Conservation (phyloP, 2,113 vertebrate species). For the Mastomys coucha region DNA sequence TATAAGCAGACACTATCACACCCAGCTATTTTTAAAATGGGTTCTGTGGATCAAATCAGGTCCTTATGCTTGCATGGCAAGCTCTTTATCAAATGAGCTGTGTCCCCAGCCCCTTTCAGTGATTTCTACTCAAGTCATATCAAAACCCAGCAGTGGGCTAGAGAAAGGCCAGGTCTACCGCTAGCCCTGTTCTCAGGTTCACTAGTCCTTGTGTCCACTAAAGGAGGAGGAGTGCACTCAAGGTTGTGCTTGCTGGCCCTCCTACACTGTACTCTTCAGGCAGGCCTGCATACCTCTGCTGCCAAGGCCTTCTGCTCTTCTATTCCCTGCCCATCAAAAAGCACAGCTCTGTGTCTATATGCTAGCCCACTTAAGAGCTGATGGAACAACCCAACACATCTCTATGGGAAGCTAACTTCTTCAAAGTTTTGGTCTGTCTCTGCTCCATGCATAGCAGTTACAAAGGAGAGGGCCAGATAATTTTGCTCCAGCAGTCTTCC, state of each 20-base stretch:
- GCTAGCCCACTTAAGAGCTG: neutral
- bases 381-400: neutral
- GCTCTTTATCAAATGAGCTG: neutral
- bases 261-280: neutral
- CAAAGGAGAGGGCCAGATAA: neutral
- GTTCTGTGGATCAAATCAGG: neutral
- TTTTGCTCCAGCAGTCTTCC: no score
- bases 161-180: neutral
- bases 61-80: neutral
- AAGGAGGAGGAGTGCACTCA: neutral
- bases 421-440: neutral
- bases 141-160: neutral
- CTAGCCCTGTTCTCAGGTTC: neutral
- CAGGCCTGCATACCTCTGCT: neutral
- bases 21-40: neutral
- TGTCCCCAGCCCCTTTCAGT: neutral
- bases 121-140: neutral
- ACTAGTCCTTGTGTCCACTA: neutral
- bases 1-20: neutral
- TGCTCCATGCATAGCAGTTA: neutral
- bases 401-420: neutral
- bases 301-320: neutral
- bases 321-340: neutral
- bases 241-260: accelerated
- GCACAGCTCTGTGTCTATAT: neutral